Percentiles rank a stretch among this genome's conserved stretches.
Evolutionary conservation across 2,113 vertebrate species (phyloP).

Genomic region (Hydrolagus affinis): DNA sequence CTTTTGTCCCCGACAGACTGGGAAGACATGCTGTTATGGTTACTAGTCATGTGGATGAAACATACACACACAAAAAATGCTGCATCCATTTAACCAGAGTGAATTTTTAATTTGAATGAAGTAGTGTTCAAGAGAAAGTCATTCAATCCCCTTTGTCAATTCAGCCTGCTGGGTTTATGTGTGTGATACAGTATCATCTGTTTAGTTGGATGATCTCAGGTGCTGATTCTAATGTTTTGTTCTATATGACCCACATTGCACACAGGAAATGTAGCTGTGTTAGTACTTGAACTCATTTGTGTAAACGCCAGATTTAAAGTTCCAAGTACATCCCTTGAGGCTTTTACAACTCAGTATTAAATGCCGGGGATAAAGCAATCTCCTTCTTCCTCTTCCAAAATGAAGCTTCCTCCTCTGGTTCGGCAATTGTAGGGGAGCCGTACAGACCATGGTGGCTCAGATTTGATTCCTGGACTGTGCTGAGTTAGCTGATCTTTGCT

Average conservation of each 20-base stretch:
- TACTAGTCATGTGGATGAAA: background rate
- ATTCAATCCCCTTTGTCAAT: background rate
- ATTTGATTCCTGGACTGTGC: too few relatives aligned
- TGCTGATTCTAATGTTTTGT: constrained; percentile 13
- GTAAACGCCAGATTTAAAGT: background rate
- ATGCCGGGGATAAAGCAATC: background rate
- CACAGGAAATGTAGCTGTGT: too few relatives aligned
- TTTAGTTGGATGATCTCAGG: background rate
- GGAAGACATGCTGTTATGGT: background rate
- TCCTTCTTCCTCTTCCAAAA: background rate
- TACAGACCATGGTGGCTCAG: too few relatives aligned
- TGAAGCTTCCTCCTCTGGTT: too few relatives aligned
- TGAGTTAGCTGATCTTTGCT: too few relatives aligned
- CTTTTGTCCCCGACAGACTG: background rate
- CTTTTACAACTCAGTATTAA: background rate
- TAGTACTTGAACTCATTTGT: background rate
- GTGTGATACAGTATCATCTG: background rate
- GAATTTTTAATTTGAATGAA: background rate
- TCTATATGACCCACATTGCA: background rate
- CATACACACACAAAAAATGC: background rate
- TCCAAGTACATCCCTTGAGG: background rate
- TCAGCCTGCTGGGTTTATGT: background rate
- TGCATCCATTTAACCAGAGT: constrained; percentile 13
- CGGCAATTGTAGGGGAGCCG: too few relatives aligned
- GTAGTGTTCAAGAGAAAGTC: background rate